phyloP scores from a whole-genome alignment of 2,888 invertebrate species.

The Yponomeuta evonymella region DNA sequence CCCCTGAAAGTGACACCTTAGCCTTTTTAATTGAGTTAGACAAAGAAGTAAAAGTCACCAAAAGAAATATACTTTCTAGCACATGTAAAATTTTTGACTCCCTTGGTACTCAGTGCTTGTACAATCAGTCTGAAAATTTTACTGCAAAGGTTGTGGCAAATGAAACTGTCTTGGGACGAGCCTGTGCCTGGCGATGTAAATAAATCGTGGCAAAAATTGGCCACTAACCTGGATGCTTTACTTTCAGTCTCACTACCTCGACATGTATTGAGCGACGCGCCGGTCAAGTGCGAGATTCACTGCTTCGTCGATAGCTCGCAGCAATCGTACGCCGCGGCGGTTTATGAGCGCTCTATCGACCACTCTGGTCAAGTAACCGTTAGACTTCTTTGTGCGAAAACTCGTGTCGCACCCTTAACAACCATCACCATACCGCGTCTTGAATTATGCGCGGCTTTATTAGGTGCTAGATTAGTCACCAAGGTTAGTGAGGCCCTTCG shows the following conservation, averaged over 20 bases:
- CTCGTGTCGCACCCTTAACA: neutral
- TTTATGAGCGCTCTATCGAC: constrained; percentile 2
- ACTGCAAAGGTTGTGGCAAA: constrained; percentile 13
- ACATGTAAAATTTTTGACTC: constrained; percentile 15
- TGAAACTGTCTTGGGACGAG: constrained; percentile 12
- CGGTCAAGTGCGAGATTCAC: neutral
- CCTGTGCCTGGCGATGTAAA: constrained; percentile 11
- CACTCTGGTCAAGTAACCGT: neutral
- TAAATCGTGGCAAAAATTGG: neutral
- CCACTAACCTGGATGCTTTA: neutral
- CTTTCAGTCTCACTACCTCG: constrained; percentile 6
- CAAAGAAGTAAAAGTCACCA: neutral
- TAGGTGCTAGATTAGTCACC: neutral
- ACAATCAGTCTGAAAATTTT: constrained; percentile 9
- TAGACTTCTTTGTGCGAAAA: constrained; percentile 4
- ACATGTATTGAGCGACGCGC: neutral
- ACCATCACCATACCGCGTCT: constrained; percentile 12
- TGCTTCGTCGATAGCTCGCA: constrained; percentile 8
- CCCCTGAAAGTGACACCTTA: neutral
- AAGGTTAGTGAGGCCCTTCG: neutral
- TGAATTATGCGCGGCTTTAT: constrained; percentile 14
- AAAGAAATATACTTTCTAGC: constrained; percentile 12
- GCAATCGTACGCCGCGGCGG: constrained; percentile 7
- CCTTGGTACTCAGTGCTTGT: constrained; percentile 10
- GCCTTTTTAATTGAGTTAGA: neutral